These are phyloP conservation scores for Hirudo medicinalis DNA, from an alignment of 1,140 invertebrate species.

Conservation along the genomic window DNA sequence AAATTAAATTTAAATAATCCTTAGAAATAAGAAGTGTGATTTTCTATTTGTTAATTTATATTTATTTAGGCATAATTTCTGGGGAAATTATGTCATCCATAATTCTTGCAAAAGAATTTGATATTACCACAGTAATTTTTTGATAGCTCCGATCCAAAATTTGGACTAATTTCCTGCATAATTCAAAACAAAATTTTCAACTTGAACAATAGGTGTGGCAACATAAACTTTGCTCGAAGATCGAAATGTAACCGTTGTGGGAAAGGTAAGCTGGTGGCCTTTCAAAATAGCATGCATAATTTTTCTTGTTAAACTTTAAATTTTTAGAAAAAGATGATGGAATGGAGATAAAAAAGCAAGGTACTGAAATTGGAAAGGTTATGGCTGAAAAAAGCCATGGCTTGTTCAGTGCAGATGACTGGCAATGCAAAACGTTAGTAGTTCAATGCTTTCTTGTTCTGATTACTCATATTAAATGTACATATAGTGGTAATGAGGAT, in stretches of 20 bases:
- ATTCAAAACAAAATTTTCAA: neutral
- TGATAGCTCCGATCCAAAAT: no score
- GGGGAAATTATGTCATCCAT: no score
- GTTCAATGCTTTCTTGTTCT: neutral
- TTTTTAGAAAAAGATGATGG: conserved; percentile 49
- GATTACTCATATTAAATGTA: neutral
- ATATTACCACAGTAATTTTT: no score
- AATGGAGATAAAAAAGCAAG: conserved; percentile 71
- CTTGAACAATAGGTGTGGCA: conserved; percentile 58
- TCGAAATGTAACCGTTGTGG: conserved; percentile 80
- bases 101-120: no score
- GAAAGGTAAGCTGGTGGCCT: conserved; percentile 43
- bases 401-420: conserved; percentile 95
- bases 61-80: no score
- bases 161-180: no score
- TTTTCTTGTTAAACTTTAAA: conserved; percentile 14
- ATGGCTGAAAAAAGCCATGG: conserved; percentile 95
- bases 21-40: no score
- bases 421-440: conserved; percentile 84
- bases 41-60: no score
- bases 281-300: neutral
- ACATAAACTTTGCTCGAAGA: conserved; percentile 84
- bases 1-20: no score
- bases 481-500: no score
- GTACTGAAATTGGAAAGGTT: conserved; percentile 91